Conservation (phyloP, 2,113 vertebrate genomes). For the Gobius niger region DNA sequence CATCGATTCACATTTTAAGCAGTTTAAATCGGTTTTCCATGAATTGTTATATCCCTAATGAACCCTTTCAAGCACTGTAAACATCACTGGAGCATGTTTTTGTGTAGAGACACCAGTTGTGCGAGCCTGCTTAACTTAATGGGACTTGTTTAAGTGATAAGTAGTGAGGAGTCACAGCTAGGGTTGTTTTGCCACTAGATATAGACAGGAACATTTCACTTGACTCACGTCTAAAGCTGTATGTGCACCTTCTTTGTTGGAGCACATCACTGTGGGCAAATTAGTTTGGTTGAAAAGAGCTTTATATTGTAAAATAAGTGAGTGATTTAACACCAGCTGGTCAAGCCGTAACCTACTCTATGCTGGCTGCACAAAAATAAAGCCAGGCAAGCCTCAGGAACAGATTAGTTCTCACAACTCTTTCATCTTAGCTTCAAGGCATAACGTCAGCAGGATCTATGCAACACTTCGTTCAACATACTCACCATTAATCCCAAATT, state of each 20-base stretch:
- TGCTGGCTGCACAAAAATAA: slow-evolving; percentile 23
- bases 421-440: slow-evolving; percentile 18
- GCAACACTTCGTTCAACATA: slow-evolving; percentile 25
- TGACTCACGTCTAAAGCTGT: too few species aligned
- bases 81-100: too few species aligned
- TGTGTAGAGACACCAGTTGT: too few species aligned
- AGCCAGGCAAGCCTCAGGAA: slow-evolving; percentile 12
- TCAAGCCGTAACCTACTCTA: background rate
- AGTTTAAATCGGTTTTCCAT: too few species aligned
- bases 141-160: background rate
- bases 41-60: too few species aligned
- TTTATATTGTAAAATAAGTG: background rate
- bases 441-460: slow-evolving; percentile 29
- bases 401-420: slow-evolving; percentile 22
- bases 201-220: background rate
- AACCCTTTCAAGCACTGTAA: too few species aligned
- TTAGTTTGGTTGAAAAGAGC: background rate
- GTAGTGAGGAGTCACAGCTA: background rate
- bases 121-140: background rate
- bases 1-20: too few species aligned
- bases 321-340: background rate
- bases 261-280: background rate
- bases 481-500: slow-evolving; percentile 46
- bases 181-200: background rate
- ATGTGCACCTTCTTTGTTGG: background rate